These are phyloP conservation scores for Brachyalestes nurse DNA, from an alignment of 2,797 vertebrate genomes.

Conservation along the genomic window DNA sequence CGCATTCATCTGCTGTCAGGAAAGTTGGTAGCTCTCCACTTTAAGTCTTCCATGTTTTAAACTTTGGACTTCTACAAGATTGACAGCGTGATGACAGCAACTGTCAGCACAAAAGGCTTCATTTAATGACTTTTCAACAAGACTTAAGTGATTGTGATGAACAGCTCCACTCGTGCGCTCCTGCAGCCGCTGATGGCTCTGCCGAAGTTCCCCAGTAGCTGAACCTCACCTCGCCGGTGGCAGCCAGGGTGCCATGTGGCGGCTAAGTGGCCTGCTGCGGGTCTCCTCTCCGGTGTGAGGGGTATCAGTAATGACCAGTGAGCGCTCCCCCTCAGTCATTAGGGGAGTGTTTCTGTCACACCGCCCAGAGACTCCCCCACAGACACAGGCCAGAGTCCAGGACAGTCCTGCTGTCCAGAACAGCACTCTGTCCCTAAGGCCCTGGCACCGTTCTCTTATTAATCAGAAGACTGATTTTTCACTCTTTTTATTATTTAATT, in stretches of 20 bases:
- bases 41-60: background rate
- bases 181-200: background rate
- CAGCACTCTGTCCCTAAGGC: conserved; percentile 13
- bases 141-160: background rate
- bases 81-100: background rate
- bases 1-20: conserved; percentile 7
- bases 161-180: background rate
- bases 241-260: conserved; percentile 18
- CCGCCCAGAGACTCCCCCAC: conserved; percentile 62
- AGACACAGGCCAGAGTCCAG: conserved; percentile 34
- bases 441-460: background rate
- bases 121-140: conserved; percentile 4
- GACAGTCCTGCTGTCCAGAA: conserved; percentile 3
- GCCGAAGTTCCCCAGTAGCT: conserved; percentile 14
- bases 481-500: no score
- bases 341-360: conserved; percentile 67
- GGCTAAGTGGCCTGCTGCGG: conserved; percentile 61
- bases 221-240: conserved; percentile 13
- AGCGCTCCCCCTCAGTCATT: conserved; percentile 72
- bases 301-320: conserved; percentile 70
- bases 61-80: background rate
- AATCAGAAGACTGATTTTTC: no score
- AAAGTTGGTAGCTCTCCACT: background rate
- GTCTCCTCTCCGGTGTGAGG: conserved; percentile 55
- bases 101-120: background rate